These are phyloP conservation scores for Malthinus flaveolus DNA, from an alignment of 2,888 invertebrate species.

Conservation along the genomic window DNA sequence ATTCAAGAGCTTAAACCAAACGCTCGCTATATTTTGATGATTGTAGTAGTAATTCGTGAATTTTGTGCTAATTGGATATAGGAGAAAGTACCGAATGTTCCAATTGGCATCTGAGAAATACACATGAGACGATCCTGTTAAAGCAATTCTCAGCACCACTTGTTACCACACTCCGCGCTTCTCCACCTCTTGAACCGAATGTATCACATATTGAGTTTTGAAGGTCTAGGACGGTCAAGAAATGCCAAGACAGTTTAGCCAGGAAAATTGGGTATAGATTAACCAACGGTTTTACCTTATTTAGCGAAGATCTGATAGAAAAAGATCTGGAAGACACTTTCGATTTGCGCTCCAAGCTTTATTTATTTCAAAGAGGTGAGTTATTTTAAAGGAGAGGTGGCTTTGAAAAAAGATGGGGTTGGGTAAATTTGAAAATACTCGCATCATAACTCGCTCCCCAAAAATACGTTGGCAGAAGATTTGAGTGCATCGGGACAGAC, in stretches of 20 bases:
- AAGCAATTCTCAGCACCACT: constrained; percentile 98
- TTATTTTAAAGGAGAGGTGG: constrained; percentile 87
- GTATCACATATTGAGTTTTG: constrained; percentile 95
- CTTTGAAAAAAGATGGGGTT: too few relatives aligned
- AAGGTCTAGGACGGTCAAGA: constrained; percentile 97
- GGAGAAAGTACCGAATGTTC: too few relatives aligned
- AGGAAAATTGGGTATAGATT: constrained; percentile 91
- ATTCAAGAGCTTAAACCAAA: too few relatives aligned
- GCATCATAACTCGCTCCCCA: constrained; percentile 87
- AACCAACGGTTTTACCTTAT: constrained; percentile 91
- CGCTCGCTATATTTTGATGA: too few relatives aligned
- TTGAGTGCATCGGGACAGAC: too few relatives aligned
- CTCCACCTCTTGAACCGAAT: constrained; percentile 95
- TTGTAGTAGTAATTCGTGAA: too few relatives aligned
- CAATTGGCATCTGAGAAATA: too few relatives aligned
- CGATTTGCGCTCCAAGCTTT: constrained; percentile 86
- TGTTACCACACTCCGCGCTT: constrained; percentile 95
- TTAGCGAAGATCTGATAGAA: constrained; percentile 95
- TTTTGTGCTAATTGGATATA: too few relatives aligned
- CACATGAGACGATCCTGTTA: too few relatives aligned
- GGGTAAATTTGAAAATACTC: constrained; percentile 94
- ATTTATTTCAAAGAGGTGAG: constrained; percentile 97
- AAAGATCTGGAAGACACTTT: constrained; percentile 92
- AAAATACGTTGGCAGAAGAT: constrained; percentile 85
- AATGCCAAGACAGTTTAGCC: constrained; percentile 87